Conservation (phyloP, 2,888 invertebrate species). For the Mechanitis messenoides region DNA sequence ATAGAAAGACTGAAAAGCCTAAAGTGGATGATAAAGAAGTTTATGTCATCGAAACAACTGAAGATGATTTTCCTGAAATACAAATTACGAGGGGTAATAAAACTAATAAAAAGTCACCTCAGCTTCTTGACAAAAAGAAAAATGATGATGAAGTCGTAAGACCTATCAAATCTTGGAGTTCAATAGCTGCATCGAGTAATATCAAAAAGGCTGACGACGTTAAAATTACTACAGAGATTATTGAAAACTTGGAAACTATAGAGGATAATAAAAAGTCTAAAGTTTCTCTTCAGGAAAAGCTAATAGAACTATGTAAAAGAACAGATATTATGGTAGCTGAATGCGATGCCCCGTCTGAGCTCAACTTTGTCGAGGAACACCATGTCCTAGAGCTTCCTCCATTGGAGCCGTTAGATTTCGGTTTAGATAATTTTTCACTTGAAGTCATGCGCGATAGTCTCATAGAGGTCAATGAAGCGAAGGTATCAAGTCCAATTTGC, state of each 20-base stretch:
- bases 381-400: conserved; percentile 63
- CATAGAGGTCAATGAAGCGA: conserved; percentile 53
- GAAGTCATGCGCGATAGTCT: conserved; percentile 69
- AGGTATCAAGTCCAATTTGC: conserved; percentile 62
- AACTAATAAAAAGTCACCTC: conserved; percentile 56
- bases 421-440: conserved; percentile 63
- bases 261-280: conserved; percentile 30
- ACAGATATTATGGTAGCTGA: conserved; percentile 70
- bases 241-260: conserved; percentile 29
- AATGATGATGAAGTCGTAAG: conserved; percentile 43
- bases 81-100: conserved; percentile 63
- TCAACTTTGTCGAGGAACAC: conserved; percentile 69
- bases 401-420: conserved; percentile 60
- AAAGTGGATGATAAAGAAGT: conserved; percentile 59
- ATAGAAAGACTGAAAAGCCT: conserved; percentile 44
- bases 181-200: conserved; percentile 64
- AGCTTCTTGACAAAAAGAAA: conserved; percentile 37
- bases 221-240: conserved; percentile 19
- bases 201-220: conserved; percentile 40
- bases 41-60: conserved; percentile 65
- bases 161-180: conserved; percentile 73
- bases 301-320: conserved; percentile 64
- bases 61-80: conserved; percentile 68
- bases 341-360: conserved; percentile 63
- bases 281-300: conserved; percentile 60